Evolutionary conservation across 2,113 vertebrate genomes (phyloP).

Genomic region (Genyomyrus donnyi): DNA sequence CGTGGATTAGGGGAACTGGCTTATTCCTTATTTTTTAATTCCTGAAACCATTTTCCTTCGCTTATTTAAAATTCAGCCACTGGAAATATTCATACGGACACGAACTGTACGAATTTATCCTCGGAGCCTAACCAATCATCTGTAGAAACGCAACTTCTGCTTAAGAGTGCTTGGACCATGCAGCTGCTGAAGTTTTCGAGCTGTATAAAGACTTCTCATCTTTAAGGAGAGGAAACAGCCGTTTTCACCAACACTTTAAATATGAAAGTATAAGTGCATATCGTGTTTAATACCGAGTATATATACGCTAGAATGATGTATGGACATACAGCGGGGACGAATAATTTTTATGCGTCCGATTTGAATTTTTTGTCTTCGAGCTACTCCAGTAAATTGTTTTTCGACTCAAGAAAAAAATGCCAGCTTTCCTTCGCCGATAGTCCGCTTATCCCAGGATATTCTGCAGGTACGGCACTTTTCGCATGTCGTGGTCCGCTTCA

Average conservation of each 20-base stretch:
- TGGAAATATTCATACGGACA: not conserved
- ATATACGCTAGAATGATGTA: conserved; percentile 65
- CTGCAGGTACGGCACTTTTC: conserved; percentile 70
- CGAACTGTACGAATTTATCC: conserved; percentile 35
- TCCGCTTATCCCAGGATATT: conserved; percentile 63
- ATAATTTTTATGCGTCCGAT: conserved; percentile 89
- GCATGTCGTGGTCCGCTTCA: conserved; percentile 57
- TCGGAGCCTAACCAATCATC: conserved; percentile 55
- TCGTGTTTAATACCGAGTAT: conserved; percentile 22
- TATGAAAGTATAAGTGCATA: conserved; percentile 12
- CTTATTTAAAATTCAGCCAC: not conserved
- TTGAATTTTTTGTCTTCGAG: conserved; percentile 91
- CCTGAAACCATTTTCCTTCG: not conserved
- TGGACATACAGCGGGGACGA: conserved; percentile 69
- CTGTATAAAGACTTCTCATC: conserved; percentile 43
- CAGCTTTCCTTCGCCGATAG: conserved; percentile 94
- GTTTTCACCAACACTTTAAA: conserved; percentile 11
- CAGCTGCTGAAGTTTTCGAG: conserved; percentile 50
- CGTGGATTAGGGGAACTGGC: not conserved
- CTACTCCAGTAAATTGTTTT: conserved; percentile 75
- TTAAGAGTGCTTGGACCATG: conserved; percentile 41
- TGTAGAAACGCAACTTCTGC: conserved; percentile 44
- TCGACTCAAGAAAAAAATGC: conserved; percentile 85
- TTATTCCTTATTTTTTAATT: not conserved
- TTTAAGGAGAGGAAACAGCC: conserved; percentile 33